Conservation (phyloP, 2,797 vertebrate species). For the Fistularia tabacaria region DNA sequence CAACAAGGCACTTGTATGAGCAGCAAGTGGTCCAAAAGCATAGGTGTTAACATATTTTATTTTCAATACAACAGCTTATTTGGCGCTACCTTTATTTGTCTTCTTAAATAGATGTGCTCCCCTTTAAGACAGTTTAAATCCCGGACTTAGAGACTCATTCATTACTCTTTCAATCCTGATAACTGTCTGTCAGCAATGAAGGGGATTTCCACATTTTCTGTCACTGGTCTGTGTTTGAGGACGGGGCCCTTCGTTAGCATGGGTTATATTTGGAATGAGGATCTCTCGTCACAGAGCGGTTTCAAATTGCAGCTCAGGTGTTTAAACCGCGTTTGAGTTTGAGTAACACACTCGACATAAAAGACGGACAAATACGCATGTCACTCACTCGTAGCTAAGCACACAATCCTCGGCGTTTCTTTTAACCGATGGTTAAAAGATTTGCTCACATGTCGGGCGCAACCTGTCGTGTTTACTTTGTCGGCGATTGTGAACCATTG, state of each 20-base stretch:
- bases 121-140: slow-evolving; percentile 11
- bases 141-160: slow-evolving; percentile 38
- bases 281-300: slow-evolving; percentile 40
- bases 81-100: not conserved
- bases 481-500: no score
- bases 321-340: slow-evolving; percentile 21
- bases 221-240: slow-evolving; percentile 28
- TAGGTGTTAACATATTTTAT: not conserved
- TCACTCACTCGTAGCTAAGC: no score
- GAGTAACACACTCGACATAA: slow-evolving; percentile 4
- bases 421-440: no score
- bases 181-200: slow-evolving; percentile 56
- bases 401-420: no score
- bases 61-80: not conserved
- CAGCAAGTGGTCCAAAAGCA: not conserved
- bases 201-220: slow-evolving; percentile 55
- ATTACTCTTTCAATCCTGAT: slow-evolving; percentile 62
- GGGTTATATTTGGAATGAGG: slow-evolving; percentile 29
- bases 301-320: slow-evolving; percentile 20
- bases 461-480: no score
- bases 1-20: not conserved
- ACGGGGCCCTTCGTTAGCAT: slow-evolving; percentile 49
- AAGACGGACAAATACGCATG: not conserved
- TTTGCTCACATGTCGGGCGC: no score
- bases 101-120: slow-evolving; percentile 11